A percentile compares a stretch with the other conserved stretches of the same genome.
These are phyloP conservation scores for Eulemur rufifrons DNA, from an alignment of 2,113 vertebrate genomes.

Conservation along the genomic window DNA sequence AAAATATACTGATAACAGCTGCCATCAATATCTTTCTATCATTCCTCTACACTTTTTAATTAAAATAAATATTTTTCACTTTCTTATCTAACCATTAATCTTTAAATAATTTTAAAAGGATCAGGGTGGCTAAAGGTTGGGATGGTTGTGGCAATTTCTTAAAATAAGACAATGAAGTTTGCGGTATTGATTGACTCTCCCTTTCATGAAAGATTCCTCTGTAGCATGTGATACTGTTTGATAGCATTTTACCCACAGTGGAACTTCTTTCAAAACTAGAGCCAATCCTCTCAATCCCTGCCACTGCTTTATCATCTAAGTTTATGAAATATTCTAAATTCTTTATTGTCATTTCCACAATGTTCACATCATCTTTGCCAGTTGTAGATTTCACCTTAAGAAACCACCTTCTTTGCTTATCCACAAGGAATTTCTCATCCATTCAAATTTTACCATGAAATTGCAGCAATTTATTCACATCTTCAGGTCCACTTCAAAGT, in stretches of 20 bases:
- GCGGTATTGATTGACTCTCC: too few relatives aligned
- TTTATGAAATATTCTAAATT: neutral
- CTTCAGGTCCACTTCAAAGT: neutral
- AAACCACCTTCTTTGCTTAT: neutral
- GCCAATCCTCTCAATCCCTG: neutral
- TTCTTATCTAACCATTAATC: too few relatives aligned
- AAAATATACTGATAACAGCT: neutral
- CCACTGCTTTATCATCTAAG: neutral
- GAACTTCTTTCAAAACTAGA: neutral
- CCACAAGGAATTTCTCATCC: neutral
- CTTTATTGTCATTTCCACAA: too few relatives aligned
- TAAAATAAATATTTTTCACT: too few relatives aligned
- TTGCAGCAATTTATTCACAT: neutral
- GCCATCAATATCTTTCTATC: too few relatives aligned
- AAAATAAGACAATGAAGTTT: too few relatives aligned
- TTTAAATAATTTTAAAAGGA: neutral
- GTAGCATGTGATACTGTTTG: neutral
- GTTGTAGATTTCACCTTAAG: neutral
- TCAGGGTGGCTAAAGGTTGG: neutral
- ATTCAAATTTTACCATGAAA: neutral
- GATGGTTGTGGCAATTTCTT: neutral
- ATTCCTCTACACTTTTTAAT: too few relatives aligned
- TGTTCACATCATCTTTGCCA: neutral
- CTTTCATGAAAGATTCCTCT: neutral
- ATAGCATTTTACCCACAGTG: neutral